Evolutionary conservation across 1,140 invertebrate genomes (phyloP).

Genomic region (Mya arenaria): DNA sequence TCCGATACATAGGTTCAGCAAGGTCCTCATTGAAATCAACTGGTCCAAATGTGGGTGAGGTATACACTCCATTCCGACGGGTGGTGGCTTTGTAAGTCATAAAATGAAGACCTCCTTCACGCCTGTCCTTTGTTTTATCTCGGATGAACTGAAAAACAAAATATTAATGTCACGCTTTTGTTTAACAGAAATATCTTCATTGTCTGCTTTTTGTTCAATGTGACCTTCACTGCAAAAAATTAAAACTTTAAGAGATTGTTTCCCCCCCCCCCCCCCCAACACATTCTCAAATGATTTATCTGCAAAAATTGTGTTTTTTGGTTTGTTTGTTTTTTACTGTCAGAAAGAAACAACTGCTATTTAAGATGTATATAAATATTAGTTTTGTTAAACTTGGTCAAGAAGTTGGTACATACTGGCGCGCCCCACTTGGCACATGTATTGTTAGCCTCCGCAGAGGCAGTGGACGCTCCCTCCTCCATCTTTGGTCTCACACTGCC

Average conservation of each 20-base stretch:
- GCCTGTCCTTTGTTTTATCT: slow-evolving; percentile 4
- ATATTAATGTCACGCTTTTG: no score
- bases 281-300: no score
- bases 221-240: no score
- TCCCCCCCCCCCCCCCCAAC: no score
- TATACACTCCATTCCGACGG: slow-evolving; percentile 28
- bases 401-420: slow-evolving; percentile 35
- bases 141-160: slow-evolving; percentile 1
- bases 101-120: slow-evolving; percentile 48
- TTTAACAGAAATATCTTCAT: no score
- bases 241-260: no score
- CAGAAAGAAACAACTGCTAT: no score
- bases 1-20: slow-evolving; percentile 44
- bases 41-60: slow-evolving; percentile 34
- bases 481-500: slow-evolving; percentile 42
- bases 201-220: no score
- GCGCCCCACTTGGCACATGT: slow-evolving; percentile 46
- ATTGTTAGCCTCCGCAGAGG: not conserved
- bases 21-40: slow-evolving; percentile 59
- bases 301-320: no score
- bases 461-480: slow-evolving; percentile 27
- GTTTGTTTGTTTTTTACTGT: no score
- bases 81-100: slow-evolving; percentile 52
- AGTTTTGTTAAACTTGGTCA: no score
- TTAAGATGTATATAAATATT: no score